Conservation (phyloP, 2,113 vertebrate species). For the Paralichthys olivaceus region DNA sequence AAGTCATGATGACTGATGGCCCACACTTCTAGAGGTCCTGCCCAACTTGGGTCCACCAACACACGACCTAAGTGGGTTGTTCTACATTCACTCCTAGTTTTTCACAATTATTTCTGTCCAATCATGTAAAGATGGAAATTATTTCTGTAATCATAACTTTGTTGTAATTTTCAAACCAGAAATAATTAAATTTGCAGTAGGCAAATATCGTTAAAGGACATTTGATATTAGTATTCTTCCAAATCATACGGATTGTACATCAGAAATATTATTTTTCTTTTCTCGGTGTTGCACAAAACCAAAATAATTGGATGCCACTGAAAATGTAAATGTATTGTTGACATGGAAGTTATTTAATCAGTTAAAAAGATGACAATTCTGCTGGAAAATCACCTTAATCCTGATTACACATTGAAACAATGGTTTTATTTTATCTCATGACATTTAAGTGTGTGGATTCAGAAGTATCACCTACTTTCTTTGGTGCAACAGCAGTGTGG, state of each 20-base stretch:
- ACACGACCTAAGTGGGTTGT: not conserved
- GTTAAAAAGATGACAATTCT: not conserved
- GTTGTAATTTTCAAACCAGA: no score
- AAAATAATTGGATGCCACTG: not conserved
- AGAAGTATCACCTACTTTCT: slow-evolving; percentile 5
- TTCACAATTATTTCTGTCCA: not conserved
- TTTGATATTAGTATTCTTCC: no score
- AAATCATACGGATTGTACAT: no score
- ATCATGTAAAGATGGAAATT: not conserved
- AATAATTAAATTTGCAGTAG: no score
- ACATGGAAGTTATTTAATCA: not conserved
- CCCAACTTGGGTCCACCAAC: not conserved
- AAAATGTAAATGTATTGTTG: no score
- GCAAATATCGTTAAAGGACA: no score
- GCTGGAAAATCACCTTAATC: not conserved
- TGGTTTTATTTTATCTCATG: slow-evolving; percentile 4
- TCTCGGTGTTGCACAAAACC: not conserved
- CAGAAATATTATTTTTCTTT: no score
- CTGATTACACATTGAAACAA: not conserved
- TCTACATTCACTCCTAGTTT: not conserved
- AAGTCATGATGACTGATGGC: no score
- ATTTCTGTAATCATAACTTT: not conserved
- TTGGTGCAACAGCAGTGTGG: not conserved
- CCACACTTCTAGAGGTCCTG: not conserved
- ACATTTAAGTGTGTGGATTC: slow-evolving; percentile 8